Evolutionary conservation across 2,888 invertebrate species (phyloP).

Genomic region (Punctoribates punctum): DNA sequence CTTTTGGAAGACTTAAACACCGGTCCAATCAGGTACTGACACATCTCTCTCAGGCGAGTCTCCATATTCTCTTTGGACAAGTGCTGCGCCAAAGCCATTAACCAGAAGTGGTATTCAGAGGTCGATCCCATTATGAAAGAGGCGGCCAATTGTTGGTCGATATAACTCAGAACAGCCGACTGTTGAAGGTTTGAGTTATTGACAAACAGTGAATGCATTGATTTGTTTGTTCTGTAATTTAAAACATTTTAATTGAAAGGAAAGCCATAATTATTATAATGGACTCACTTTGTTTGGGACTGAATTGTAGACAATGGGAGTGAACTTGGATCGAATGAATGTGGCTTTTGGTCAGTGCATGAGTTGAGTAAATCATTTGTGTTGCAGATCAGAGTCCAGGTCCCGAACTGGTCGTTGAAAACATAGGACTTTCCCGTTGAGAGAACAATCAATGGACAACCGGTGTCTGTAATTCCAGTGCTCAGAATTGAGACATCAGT

Average conservation of each 20-base stretch:
- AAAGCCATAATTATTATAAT: neutral
- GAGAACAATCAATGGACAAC: constrained; percentile 76
- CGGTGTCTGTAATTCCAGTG: constrained; percentile 64
- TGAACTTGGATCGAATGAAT: constrained; percentile 20
- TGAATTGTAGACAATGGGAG: constrained; percentile 41
- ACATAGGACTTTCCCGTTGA: constrained; percentile 80
- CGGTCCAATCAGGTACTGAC: constrained; percentile 75
- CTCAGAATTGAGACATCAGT: constrained; percentile 58
- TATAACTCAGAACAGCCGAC: constrained; percentile 54
- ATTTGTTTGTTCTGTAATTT: constrained; percentile 34
- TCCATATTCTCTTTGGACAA: constrained; percentile 64
- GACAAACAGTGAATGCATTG: constrained; percentile 34
- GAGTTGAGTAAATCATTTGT: constrained; percentile 50
- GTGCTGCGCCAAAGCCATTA: constrained; percentile 61
- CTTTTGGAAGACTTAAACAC: constrained; percentile 56
- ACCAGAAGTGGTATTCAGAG: constrained; percentile 73
- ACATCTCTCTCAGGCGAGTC: constrained; percentile 65
- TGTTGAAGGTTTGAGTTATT: constrained; percentile 50
- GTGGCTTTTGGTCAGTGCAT: constrained; percentile 52
- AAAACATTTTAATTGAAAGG: neutral
- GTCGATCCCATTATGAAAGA: constrained; percentile 67
- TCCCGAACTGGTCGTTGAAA: constrained; percentile 68
- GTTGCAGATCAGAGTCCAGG: constrained; percentile 59
- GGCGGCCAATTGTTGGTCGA: constrained; percentile 69
- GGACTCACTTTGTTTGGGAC: constrained; percentile 37